Conservation (phyloP, 2,888 invertebrate species). For the Drosophila mayaguana region DNA sequence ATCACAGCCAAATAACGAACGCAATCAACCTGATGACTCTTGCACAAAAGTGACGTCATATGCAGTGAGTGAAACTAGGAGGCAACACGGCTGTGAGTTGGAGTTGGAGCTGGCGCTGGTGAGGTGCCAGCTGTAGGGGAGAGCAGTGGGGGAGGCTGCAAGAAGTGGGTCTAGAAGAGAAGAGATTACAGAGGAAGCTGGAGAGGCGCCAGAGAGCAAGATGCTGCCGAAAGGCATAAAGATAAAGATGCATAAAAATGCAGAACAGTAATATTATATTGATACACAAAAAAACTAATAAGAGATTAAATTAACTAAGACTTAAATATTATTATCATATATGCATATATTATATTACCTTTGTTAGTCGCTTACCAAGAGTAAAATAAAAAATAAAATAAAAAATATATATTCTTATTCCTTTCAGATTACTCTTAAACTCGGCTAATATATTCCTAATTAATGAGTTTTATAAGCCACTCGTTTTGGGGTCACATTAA, state of each 20-base stretch:
- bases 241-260: background rate
- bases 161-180: too few species aligned
- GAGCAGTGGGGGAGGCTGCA: too few species aligned
- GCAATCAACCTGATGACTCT: conserved; percentile 5
- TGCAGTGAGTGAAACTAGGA: background rate
- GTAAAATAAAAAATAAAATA: too few species aligned
- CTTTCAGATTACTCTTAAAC: background rate
- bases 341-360: too few species aligned
- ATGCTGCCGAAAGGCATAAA: too few species aligned
- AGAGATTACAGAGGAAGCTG: background rate
- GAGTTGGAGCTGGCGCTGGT: too few species aligned
- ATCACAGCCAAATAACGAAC: conserved; percentile 19
- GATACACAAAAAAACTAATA: too few species aligned
- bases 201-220: background rate
- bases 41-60: background rate
- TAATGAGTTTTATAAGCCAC: conserved; percentile 34
- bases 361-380: too few species aligned
- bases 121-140: background rate
- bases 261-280: too few species aligned
- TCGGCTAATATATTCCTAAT: conserved; percentile 15
- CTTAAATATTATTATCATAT: too few species aligned
- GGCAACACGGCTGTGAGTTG: too few species aligned
- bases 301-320: too few species aligned
- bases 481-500: conserved; percentile 42
- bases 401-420: background rate